phyloP scores from a whole-genome alignment of 2,888 invertebrate genomes.

The Trileptium ribeirensis region DNA sequence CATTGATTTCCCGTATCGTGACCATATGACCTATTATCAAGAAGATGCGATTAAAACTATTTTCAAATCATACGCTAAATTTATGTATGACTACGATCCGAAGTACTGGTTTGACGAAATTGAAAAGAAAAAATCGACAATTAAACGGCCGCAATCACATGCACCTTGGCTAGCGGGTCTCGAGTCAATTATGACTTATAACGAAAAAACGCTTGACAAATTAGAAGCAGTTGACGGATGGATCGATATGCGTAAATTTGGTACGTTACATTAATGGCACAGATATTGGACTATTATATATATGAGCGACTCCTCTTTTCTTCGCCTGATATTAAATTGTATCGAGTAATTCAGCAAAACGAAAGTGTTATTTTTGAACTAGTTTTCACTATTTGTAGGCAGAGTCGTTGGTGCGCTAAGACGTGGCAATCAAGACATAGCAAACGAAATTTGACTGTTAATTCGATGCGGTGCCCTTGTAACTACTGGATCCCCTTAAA shows the following conservation, averaged over 20 bases:
- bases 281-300: too few relatives aligned
- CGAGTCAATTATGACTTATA: neutral
- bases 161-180: neutral
- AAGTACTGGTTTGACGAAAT: neutral
- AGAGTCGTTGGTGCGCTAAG: too few relatives aligned
- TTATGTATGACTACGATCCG: slow-evolving; percentile 8
- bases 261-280: too few relatives aligned
- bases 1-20: neutral
- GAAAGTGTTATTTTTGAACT: too few relatives aligned
- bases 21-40: neutral
- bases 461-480: too few relatives aligned
- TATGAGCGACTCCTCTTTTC: too few relatives aligned
- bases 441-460: too few relatives aligned
- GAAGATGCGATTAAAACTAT: neutral
- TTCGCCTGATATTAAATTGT: too few relatives aligned
- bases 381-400: too few relatives aligned
- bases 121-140: neutral
- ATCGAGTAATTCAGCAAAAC: too few relatives aligned
- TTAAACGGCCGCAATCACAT: neutral
- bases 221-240: neutral
- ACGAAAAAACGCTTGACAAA: neutral
- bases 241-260: neutral
- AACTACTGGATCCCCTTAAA: too few relatives aligned
- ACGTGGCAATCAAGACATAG: too few relatives aligned
- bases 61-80: neutral